Percentiles rank a stretch among this genome's conserved stretches.
Conservation (phyloP, 2,888 invertebrate genomes). For the Microchrysa polita region DNA sequence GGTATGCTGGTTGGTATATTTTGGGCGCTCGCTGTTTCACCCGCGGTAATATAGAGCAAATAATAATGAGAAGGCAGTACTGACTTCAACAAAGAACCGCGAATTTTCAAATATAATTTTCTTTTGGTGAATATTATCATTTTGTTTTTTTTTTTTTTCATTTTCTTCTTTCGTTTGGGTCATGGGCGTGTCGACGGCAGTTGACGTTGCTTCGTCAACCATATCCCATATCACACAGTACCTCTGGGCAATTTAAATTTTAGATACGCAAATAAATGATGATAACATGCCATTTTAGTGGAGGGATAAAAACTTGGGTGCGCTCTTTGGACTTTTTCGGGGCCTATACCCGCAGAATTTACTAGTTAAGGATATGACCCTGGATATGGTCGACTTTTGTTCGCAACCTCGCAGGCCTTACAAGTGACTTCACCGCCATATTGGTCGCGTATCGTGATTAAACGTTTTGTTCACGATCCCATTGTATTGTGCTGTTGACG, state of each 20-base stretch:
- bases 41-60: background rate
- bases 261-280: background rate
- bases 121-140: conserved; percentile 17
- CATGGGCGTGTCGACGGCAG: too few relatives aligned
- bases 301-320: background rate
- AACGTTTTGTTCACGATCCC: conserved; percentile 17
- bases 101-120: conserved; percentile 29
- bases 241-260: conserved; percentile 20
- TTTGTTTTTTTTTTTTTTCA: conserved; percentile 7
- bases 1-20: background rate
- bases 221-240: too few relatives aligned
- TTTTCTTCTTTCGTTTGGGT: background rate
- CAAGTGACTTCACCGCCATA: background rate
- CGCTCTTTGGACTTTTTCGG: background rate
- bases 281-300: conserved; percentile 8
- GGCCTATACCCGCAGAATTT: too few relatives aligned
- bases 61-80: background rate
- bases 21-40: too few relatives aligned
- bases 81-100: background rate
- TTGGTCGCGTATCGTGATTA: background rate
- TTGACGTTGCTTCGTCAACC: background rate
- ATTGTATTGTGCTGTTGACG: background rate
- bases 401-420: background rate
- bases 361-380: too few relatives aligned
- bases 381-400: too few relatives aligned